These are phyloP conservation scores for Grantiella picta DNA, from an alignment of 2,113 vertebrate species.

Conservation along the genomic window DNA sequence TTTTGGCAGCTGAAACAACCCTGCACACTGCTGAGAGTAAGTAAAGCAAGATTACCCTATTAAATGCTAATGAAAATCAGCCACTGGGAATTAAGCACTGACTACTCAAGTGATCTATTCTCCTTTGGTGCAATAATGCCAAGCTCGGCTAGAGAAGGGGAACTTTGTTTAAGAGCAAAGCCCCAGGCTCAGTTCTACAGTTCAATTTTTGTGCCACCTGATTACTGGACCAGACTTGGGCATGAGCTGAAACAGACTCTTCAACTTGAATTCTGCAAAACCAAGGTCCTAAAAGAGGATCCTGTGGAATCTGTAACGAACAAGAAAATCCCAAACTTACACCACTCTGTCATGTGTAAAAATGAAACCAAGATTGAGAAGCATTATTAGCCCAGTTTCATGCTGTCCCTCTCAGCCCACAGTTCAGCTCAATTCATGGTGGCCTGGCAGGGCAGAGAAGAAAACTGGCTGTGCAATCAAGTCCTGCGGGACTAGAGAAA, in stretches of 20 bases:
- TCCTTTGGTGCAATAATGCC: not conserved
- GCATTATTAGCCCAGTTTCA: not conserved
- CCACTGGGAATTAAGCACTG: not conserved
- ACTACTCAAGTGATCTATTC: not conserved
- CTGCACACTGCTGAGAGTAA: not conserved
- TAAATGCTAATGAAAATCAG: not conserved
- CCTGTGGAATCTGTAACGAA: not conserved
- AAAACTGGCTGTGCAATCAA: not conserved
- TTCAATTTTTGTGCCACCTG: not conserved
- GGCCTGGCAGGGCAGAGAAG: not conserved
- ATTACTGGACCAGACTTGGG: not conserved
- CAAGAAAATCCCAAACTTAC: not conserved
- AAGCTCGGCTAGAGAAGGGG: not conserved
- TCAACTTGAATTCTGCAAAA: not conserved
- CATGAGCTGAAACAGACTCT: not conserved
- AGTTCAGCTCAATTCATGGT: not conserved
- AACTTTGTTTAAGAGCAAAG: not conserved
- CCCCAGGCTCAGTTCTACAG: not conserved
- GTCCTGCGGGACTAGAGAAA: not conserved
- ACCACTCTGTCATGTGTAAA: fast-evolving
- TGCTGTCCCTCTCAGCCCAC: not conserved
- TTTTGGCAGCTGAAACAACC: not conserved
- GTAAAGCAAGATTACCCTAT: not conserved
- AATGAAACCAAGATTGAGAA: not conserved
- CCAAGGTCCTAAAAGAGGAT: not conserved